Evolutionary conservation across 1,140 invertebrate species (phyloP), one percentile per base, ranked within the genome.

Genomic region (Aphelenchoides fujianensis): DNA sequence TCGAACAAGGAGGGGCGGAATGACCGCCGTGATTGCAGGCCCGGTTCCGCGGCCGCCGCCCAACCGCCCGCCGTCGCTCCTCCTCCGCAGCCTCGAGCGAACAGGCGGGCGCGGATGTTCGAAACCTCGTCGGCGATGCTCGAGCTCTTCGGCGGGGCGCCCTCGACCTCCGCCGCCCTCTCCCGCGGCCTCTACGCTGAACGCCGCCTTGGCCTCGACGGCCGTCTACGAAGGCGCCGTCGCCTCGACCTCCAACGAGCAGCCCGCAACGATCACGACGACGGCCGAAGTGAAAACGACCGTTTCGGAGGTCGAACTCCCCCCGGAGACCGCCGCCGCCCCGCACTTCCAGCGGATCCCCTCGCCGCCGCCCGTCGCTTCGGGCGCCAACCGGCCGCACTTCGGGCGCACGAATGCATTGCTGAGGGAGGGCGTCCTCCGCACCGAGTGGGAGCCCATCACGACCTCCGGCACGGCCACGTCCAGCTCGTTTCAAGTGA

Each of bases 41-140:
- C 63, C 32, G 31, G 63, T 12, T 66, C 63, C 23, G 27, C 67
- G 53, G 63, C 36, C 66, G 19, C 59, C 28, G 37, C 77, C 62
- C 68, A 73, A 73, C 32, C 66, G 67, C 55, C 73, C 32, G 41
- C 41, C 27, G 27, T 57, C 16, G 31, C 57, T 36, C 69, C 69
- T 68, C 69, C 59, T 48, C 19, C 34, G 28, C 61, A 70, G 41
- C 69, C 61, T 23, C 28, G 31, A 70, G 27, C 66, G 32, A 68
- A 73, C 28, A 30, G 23, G 72, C 63, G 35, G 48, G 67, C 19
- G n/a, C 67, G 68, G 31, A 72, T 66, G 71, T 74, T 79, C 30
- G 76, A 78, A 35, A 78, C 77, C 19, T 79, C 77, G 0, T 76
- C 78, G 19, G 78, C 68, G 1, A 79, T 79, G 78, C 35, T 76